Evolutionary conservation across 2,888 invertebrate genomes (phyloP).

Genomic region (Brachypterus glaber): DNA sequence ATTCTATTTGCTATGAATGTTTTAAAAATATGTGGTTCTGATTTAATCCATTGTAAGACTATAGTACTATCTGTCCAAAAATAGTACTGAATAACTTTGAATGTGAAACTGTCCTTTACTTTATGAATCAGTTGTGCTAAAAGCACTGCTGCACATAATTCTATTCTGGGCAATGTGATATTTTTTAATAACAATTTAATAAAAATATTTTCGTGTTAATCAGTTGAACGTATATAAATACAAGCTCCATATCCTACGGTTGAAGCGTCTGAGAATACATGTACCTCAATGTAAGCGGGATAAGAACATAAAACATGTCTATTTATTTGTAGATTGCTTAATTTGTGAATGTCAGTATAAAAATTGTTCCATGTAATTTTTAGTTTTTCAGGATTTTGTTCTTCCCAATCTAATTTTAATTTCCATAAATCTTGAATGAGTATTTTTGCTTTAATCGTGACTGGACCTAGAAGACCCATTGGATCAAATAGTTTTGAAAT

Average conservation of each 20-base stretch:
- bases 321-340: slow-evolving; percentile 5
- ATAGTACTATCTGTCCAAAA: background rate
- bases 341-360: background rate
- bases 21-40: too few relatives aligned
- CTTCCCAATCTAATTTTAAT: slow-evolving; percentile 13
- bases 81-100: background rate
- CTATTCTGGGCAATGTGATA: too few relatives aligned
- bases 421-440: slow-evolving; percentile 13
- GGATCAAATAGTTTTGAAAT: slow-evolving; percentile 15
- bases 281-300: slow-evolving; percentile 5
- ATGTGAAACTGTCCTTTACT: too few relatives aligned
- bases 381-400: slow-evolving; percentile 6
- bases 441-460: slow-evolving; percentile 11
- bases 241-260: too few relatives aligned
- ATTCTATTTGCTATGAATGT: too few relatives aligned
- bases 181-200: too few relatives aligned
- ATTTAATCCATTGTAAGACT: slow-evolving; percentile 3
- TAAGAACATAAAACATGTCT: slow-evolving; percentile 3
- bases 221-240: too few relatives aligned
- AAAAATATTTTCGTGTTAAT: too few relatives aligned
- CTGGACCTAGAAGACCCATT: too few relatives aligned
- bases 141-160: too few relatives aligned
- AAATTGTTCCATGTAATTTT: slow-evolving; percentile 6
- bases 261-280: slow-evolving; percentile 9
- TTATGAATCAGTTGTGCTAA: too few relatives aligned